phyloP scores from a whole-genome alignment of 2,113 vertebrate genomes.

The Mobula hypostoma region DNA sequence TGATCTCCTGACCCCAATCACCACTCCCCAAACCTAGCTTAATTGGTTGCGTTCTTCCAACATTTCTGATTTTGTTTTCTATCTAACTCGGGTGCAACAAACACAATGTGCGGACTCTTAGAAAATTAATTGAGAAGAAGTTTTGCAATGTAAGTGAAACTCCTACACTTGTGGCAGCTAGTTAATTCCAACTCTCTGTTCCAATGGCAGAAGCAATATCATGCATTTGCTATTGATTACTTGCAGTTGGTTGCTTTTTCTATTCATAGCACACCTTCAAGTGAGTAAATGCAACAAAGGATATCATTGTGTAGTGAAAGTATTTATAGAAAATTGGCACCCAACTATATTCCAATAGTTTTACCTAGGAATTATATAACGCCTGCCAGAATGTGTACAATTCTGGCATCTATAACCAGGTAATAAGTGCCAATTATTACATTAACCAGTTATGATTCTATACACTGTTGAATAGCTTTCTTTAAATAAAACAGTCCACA shows the following conservation, averaged over 20 bases:
- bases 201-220: background rate
- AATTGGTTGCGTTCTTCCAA: no score
- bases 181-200: background rate
- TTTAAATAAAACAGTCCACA: background rate
- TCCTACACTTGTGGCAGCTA: background rate
- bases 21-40: no score
- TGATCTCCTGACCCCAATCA: no score
- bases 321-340: background rate
- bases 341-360: background rate
- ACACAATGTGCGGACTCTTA: background rate
- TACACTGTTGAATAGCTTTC: background rate
- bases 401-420: background rate
- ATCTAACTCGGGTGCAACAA: background rate
- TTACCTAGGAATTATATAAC: background rate
- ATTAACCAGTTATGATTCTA: background rate
- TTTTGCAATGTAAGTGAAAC: background rate
- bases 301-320: background rate
- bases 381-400: background rate
- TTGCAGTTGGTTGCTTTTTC: background rate
- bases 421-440: background rate
- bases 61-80: no score
- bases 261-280: background rate
- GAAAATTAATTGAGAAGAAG: background rate
- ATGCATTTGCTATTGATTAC: background rate
- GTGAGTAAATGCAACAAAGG: background rate